Evolutionary conservation across 2,113 vertebrate species (phyloP).

Genomic region (Gambusia holbrooki): DNA sequence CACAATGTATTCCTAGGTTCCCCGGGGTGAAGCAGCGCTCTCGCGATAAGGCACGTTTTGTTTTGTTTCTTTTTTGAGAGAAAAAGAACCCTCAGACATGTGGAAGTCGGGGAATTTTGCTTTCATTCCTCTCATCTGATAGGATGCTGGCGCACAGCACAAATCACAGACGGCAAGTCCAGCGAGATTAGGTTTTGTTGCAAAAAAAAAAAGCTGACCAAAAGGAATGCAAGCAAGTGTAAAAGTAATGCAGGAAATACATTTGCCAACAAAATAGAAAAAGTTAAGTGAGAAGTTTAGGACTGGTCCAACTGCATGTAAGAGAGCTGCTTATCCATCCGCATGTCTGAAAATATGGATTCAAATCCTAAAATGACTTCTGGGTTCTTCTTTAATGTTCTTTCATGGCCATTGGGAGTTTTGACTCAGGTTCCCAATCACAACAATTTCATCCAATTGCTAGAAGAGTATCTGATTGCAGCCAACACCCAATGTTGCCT

Average conservation of each 20-base stretch:
- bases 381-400: too few relatives aligned
- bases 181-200: neutral
- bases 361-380: too few relatives aligned
- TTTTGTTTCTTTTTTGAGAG: neutral
- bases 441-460: too few relatives aligned
- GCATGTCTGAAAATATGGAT: too few relatives aligned
- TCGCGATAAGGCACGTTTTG: constrained; percentile 31
- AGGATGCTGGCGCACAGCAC: neutral
- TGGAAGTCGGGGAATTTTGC: neutral
- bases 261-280: neutral
- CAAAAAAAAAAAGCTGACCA: neutral
- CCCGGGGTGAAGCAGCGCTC: constrained; percentile 27
- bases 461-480: too few relatives aligned
- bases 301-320: neutral
- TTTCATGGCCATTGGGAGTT: too few relatives aligned
- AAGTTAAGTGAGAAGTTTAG: neutral
- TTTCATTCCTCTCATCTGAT: neutral
- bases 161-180: neutral
- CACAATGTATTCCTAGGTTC: constrained; percentile 23
- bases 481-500: too few relatives aligned
- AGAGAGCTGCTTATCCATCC: neutral
- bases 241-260: neutral
- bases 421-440: too few relatives aligned
- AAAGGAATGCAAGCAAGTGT: neutral
- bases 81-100: neutral